Conservation (phyloP, 2,797 vertebrate genomes). For the Lithobates sylvaticus region DNA sequence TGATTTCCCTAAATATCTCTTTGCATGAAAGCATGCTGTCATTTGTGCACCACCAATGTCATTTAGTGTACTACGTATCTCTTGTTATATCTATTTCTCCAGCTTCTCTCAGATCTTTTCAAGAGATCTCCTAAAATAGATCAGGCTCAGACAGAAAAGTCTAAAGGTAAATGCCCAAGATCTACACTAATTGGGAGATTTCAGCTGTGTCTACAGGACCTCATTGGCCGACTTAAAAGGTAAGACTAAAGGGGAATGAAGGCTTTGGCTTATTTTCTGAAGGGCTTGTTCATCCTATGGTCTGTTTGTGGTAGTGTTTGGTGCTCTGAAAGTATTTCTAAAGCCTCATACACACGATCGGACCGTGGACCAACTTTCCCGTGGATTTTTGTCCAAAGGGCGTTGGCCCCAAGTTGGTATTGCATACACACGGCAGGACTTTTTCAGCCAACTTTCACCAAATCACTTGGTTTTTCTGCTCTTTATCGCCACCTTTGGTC, state of each 20-base stretch:
- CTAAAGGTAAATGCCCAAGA: constrained; percentile 73
- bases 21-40: background rate
- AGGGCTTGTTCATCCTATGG: no score
- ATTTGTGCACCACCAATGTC: background rate
- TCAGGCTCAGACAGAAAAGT: constrained; percentile 71
- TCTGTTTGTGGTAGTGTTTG: no score
- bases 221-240: constrained; percentile 85
- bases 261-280: no score
- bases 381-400: no score
- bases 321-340: no score
- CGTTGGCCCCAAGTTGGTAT: no score
- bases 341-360: no score
- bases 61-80: background rate
- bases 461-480: no score
- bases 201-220: constrained; percentile 85
- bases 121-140: constrained; percentile 76
- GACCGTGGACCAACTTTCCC: no score
- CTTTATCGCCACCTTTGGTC: no score
- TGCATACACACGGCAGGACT: no score
- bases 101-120: constrained; percentile 78
- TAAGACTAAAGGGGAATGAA: constrained; percentile 63
- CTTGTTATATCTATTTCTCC: background rate
- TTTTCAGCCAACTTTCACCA: no score
- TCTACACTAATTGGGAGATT: constrained; percentile 83
- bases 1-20: background rate